Conservation (phyloP, 1,140 invertebrate species). For the Ostrea edulis region DNA sequence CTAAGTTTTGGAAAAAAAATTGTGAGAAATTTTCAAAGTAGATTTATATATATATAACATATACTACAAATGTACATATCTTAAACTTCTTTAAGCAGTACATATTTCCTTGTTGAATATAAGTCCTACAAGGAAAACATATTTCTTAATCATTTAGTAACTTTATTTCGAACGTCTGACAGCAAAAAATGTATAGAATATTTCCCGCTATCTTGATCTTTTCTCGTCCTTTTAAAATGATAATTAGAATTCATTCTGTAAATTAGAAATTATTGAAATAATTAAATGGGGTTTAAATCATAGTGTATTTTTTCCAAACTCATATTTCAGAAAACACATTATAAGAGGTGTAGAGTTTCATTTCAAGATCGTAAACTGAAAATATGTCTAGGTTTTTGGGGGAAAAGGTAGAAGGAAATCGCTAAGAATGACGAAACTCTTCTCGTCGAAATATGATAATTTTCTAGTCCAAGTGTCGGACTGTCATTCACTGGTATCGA, state of each 20-base stretch:
- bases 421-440: not conserved
- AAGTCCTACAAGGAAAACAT: too few relatives aligned
- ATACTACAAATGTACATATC: not conserved
- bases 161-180: not conserved
- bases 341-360: conserved; percentile 1
- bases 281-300: conserved; percentile 16
- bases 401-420: not conserved
- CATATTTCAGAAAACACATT: not conserved
- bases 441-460: too few relatives aligned
- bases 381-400: not conserved
- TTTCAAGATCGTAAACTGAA: not conserved
- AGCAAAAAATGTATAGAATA: too few relatives aligned
- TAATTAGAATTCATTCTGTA: not conserved
- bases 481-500: too few relatives aligned
- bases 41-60: not conserved
- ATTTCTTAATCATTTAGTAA: not conserved
- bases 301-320: not conserved
- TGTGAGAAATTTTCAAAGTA: too few relatives aligned
- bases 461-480: not conserved
- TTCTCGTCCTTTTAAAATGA: not conserved
- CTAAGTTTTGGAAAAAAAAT: too few relatives aligned
- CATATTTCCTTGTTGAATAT: not conserved
- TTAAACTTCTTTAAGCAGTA: not conserved
- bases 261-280: not conserved
- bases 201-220: not conserved